Evolutionary conservation across 2,797 vertebrate species (phyloP), one percentile per base, ranked within the genome.

Genomic region (Peromyscus aztecus): DNA sequence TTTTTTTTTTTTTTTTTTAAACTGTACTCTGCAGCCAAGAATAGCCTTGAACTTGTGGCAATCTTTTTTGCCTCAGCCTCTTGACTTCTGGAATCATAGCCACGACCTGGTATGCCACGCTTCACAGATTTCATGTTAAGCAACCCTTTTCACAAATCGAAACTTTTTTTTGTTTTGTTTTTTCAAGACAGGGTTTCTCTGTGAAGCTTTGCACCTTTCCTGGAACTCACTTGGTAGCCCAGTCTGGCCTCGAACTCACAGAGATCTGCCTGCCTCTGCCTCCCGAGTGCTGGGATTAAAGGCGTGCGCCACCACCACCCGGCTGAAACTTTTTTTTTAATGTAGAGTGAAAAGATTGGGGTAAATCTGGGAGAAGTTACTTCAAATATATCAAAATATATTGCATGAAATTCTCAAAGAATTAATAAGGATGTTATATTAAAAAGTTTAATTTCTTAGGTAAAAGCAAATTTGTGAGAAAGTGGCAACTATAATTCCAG

Each of bases 111-210:
- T 34, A 73, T 37, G 4, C 34, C 24, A n/a, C 29, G 23, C n/a
- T 40, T 88, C 2, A 67, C 77, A 16, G 4, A 71, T 81, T 82
- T 2, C 43, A 55, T 67, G 96, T 97, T 96, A 90, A 88, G 83
- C 11, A 96, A 85, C 3, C 11, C 6, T 92, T 65, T 87, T 95
- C 4, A 73, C 49, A 96, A 93, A 93, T 40, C 84, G 52, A 94
- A 89, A 71, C 55, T 1, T 17, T 82, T 67, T 61, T n/a, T n/a
- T n/a, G n/a, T n/a, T n/a, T n/a, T n/a, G n/a, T n/a, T n/a, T n/a
- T n/a, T n/a, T n/a, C n/a, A n/a, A n/a, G n/a, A n/a, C n/a, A n/a
- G n/a, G n/a, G n/a, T n/a, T n/a, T n/a, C n/a, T n/a, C n/a, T n/a
- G n/a, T n/a, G n/a, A n/a, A n/a, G n/a, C n/a, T n/a, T n/a, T n/a